phyloP scores from a whole-genome alignment of 2,797 vertebrate genomes.

The Apogon hyalosoma region DNA sequence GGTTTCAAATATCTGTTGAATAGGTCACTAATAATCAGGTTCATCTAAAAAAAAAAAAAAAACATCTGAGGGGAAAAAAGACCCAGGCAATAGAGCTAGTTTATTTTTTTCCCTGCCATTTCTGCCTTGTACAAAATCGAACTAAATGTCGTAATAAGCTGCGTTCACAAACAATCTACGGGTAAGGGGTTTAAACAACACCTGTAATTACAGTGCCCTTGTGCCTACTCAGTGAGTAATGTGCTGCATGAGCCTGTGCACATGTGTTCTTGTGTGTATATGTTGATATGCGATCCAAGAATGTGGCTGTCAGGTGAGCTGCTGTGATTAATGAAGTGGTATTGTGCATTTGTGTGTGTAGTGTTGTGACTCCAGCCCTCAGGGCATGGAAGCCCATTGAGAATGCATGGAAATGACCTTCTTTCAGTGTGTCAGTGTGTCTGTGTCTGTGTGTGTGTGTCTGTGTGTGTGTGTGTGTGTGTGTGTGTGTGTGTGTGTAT shows the following conservation, averaged over 20 bases:
- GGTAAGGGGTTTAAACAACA: conserved; percentile 15
- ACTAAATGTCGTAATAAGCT: conserved; percentile 8
- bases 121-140: background rate
- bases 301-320: conserved; percentile 36
- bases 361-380: conserved; percentile 22
- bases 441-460: conserved; percentile 9
- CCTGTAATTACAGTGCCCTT: conserved; percentile 30
- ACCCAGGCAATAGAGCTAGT: background rate
- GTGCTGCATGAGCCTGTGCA: background rate
- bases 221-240: conserved; percentile 24
- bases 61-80: background rate
- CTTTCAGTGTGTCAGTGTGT: conserved; percentile 4
- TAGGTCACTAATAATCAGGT: too few species aligned
- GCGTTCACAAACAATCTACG: conserved; percentile 8
- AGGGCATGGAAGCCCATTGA: conserved; percentile 28
- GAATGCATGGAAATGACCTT: conserved; percentile 56
- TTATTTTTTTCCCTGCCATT: background rate
- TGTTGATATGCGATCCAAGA: conserved; percentile 5
- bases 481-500: conserved; percentile 10
- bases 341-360: conserved; percentile 17
- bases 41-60: too few species aligned
- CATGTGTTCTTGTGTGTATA: background rate
- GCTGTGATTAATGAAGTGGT: conserved; percentile 58
- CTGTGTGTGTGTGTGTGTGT: conserved; percentile 7
- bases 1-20: too few species aligned